Evolutionary conservation across 92 coral and sea anemone genomes (phyloP), one percentile per base, ranked within the genome.

Genomic region (Paragorgia papillata): DNA sequence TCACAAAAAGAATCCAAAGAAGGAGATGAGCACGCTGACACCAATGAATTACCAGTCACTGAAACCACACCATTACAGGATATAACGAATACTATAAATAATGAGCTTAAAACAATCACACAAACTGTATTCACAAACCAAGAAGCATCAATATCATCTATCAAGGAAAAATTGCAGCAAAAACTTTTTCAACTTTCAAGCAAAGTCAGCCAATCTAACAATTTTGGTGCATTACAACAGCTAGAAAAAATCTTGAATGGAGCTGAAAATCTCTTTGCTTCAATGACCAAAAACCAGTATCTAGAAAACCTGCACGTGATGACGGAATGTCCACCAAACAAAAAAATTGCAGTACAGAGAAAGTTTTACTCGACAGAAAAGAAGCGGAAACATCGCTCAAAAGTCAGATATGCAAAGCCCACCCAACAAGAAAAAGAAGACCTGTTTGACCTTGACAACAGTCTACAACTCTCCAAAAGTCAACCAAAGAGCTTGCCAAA

Each of bases 261-360:
- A 40, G 50, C 69, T 48, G 69, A 75, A 73, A 74, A 51, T 25
- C 69, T 83, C 39, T 75, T 75, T 27, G 43, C 56, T 18, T 82
- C 82, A 35, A 57, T 82, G 40, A 58, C 40, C 17, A 57, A 83
- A 35, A 39, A 75, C 22, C 74, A 80, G 28, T 33, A 66, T 2
- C 46, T 61, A 59, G 80, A 44, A 12, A 65, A 60, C 14, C 41
- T 83, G 8, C 56, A 61, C 7, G 64, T 39, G 27, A 69, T 56
- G 58, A 34, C 33, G 39, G 46, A 66, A n/a, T 70, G 40, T 18
- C 85, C 88, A 48, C 75, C 85, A 21, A 84, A 84, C 85, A 84
- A 84, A 64, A 84, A 80, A 27, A 61, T 80, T 30, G 85, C 69
- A 3, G 75, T 77, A 37, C 85, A 84, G 37, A 71, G 83, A 62